Conservation (phyloP, 2,888 invertebrate species). For the Euplexia lucipara region DNA sequence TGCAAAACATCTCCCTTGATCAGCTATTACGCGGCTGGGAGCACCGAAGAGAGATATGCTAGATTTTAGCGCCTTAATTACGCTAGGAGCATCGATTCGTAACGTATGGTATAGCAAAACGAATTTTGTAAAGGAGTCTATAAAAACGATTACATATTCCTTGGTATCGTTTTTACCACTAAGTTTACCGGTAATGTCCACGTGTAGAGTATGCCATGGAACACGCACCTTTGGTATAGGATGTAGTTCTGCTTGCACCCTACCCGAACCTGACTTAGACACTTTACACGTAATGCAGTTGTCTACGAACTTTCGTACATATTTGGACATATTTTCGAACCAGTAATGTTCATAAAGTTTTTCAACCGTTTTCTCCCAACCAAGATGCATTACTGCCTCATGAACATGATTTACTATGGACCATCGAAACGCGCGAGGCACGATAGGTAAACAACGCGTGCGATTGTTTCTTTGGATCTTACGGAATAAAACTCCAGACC, state of each 20-base stretch:
- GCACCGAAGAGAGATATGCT: conserved; percentile 1
- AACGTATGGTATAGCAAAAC: conserved; percentile 7
- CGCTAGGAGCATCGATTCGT: background rate
- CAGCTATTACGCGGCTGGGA: background rate
- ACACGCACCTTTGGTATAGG: conserved; percentile 64
- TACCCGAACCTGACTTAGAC: conserved; percentile 67
- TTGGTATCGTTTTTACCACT: conserved; percentile 15
- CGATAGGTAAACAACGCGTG: conserved; percentile 54
- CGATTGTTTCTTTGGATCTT: conserved; percentile 27
- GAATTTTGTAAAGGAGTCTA: conserved; percentile 23
- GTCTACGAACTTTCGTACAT: conserved; percentile 69
- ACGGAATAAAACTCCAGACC: conserved; percentile 10
- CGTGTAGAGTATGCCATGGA: conserved; percentile 28
- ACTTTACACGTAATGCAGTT: conserved; percentile 70
- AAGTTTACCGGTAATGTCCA: conserved; percentile 16
- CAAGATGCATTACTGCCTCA: conserved; percentile 59
- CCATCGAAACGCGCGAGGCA: conserved; percentile 63
- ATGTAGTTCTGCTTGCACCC: conserved; percentile 68
- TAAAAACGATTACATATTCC: conserved; percentile 16
- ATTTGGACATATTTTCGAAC: conserved; percentile 67
- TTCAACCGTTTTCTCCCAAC: conserved; percentile 62
- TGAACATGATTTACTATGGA: conserved; percentile 66
- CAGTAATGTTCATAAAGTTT: conserved; percentile 67
- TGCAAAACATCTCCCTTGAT: conserved; percentile 9
- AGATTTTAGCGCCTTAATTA: conserved; percentile 2